Evolutionary conservation across 2,888 invertebrate species (phyloP), one percentile per base, ranked within the genome.

Genomic region (Arenicola marina): DNA sequence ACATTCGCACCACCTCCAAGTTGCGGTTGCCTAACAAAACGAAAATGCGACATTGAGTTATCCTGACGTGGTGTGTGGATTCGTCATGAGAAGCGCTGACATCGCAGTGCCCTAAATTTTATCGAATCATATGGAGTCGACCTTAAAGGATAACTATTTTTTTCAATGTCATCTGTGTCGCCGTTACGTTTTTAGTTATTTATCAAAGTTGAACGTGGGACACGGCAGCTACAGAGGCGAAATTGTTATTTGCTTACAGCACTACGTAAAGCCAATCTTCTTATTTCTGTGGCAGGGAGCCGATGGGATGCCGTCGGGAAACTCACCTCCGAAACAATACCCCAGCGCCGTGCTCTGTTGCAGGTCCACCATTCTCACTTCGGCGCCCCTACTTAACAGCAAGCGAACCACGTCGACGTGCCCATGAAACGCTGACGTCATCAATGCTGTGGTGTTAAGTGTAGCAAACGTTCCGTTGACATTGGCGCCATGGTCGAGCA

Each of bases 381-480:
- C 58, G 24, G 71, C 70, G 11, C 72, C 72, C 15, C 34, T 34
- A 24, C 60, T 48, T 44, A 72, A 55, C 56, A 72, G 58, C 53
- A 66, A 4, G 15, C 61, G 59, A 48, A 71, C 71, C 29, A 71
- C 63, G 4, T 72, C 67, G n/a, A 45, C 56, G 56, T 72, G 69
- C 7, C 72, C 72, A 54, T 72, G 72, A 58, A 73, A 72, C n/a
- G 72, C 45, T 32, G 72, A 63, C 26, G 72, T 72, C 72, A 72
- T 72, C 62, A 72, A 58, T 15, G 72, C 66, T 18, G 72, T 72
- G 15, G 72, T 72, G 43, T 70, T 65, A 31, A 72, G 64, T 21
- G 66, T 57, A 4, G 72, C 71, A 59, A 72, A 72, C 0, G 69
- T 58, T 26, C 48, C 43, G 56, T 71, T 66, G 4, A 66, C 65